A percentile compares a stretch with the other conserved stretches of the same genome.
Evolutionary conservation across 1,140 invertebrate genomes (phyloP).

Genomic region (Episyrphus balteatus): DNA sequence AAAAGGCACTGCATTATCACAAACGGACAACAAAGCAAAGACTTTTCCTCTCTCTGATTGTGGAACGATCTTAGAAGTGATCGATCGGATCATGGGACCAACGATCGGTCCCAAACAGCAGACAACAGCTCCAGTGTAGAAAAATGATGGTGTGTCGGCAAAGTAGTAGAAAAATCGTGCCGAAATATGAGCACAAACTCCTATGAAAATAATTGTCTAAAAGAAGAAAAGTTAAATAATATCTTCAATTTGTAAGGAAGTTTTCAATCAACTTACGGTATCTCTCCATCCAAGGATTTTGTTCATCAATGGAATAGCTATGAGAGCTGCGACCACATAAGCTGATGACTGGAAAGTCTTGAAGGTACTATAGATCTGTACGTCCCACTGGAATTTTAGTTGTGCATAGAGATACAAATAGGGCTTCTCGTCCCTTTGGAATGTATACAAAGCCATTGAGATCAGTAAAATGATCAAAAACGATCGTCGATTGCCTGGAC

Average conservation of each 20-base stretch:
- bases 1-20: constrained; percentile 62
- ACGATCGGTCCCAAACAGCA: constrained; percentile 60
- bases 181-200: constrained; percentile 51
- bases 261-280: constrained; percentile 37
- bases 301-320: constrained; percentile 56
- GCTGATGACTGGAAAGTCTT: constrained; percentile 54
- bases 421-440: constrained; percentile 62
- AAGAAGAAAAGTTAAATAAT: constrained; percentile 2
- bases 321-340: constrained; percentile 52
- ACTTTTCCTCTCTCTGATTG: constrained; percentile 61
- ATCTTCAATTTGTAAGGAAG: not conserved
- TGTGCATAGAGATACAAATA: constrained; percentile 57
- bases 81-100: constrained; percentile 60
- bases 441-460: constrained; percentile 63
- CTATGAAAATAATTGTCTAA: constrained; percentile 53
- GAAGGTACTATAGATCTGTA: constrained; percentile 50
- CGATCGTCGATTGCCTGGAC: constrained; percentile 42
- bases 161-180: constrained; percentile 54
- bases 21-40: constrained; percentile 60
- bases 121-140: constrained; percentile 54
- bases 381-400: constrained; percentile 54
- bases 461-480: constrained; percentile 53
- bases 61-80: constrained; percentile 59
- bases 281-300: constrained; percentile 52
- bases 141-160: constrained; percentile 39